Base-by-base conservation (phyloP, 2,113 vertebrate genomes). In the Siphamia tubifer region DNA sequence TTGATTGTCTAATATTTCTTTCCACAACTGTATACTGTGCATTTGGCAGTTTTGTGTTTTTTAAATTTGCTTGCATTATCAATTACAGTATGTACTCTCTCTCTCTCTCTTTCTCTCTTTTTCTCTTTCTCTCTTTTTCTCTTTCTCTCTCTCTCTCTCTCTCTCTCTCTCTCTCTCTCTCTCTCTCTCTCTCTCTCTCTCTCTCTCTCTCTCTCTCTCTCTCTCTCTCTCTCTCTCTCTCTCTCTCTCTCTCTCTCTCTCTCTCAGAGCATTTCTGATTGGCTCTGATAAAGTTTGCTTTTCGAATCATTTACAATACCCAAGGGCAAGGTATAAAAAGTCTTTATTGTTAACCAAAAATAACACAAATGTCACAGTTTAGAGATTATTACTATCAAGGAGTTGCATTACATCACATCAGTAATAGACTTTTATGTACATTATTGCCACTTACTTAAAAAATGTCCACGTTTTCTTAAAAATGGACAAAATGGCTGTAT, bases 271-370 rank as follows among this genome's bases (percentile, higher is more conserved):
- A n/a, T n/a, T n/a, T n/a, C n/a, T n/a, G n/a, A n/a, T n/a, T n/a
- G n/a, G n/a, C n/a, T n/a, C n/a, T 40, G 13, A n/a, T 12, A 11
- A 48, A n/a, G n/a, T n/a, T 34, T 34, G 31, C 13, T 34, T 34
- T 34, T 48, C 21, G 28, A 5, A 48, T 57, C 32, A 20, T 20
- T 38, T 35, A 27, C 42, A 28, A 49, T 74, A 36, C 10, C 48
- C 10, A 0, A 16, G 1, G 32, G 38, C 20, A 60, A 71, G 43
- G 80, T 91, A 87, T 58, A 89, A 91, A 91, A 89, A 71, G 20
- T 74, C 56, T 89, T 90, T 89, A 89, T 86, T 83, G 70, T 84
- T 74, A 79, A 77, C 63, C 74, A 87, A 83, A 75, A 83, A 74
- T 42, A 15, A 54, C 65, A 77, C 60, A 53, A 44, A 76, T 24